Evolutionary conservation across 2,888 invertebrate species (phyloP).

Genomic region (Agrypnus murinus): DNA sequence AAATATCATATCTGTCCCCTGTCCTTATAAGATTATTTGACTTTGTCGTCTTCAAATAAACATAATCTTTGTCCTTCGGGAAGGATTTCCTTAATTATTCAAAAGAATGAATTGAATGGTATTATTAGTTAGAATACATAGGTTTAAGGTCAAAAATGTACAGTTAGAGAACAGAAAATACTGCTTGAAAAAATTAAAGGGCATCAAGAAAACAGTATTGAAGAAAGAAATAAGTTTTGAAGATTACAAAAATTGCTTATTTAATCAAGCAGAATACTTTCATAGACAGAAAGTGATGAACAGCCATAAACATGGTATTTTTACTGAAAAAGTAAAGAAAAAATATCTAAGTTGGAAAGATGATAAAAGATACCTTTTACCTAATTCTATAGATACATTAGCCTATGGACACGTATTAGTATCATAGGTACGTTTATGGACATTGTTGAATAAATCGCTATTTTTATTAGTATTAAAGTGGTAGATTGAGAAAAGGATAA

Average conservation of each 20-base stretch:
- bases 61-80: too few relatives aligned
- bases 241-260: slow-evolving; percentile 46
- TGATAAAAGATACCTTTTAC: slow-evolving; percentile 12
- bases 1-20: too few relatives aligned
- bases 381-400: slow-evolving; percentile 2
- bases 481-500: neutral
- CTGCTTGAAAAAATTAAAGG: slow-evolving; percentile 53
- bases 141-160: too few relatives aligned
- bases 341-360: slow-evolving; percentile 3
- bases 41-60: too few relatives aligned
- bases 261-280: slow-evolving; percentile 20
- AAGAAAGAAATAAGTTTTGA: too few relatives aligned
- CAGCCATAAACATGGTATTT: slow-evolving; percentile 10
- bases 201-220: slow-evolving; percentile 41
- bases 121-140: too few relatives aligned
- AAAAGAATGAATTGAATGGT: too few relatives aligned
- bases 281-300: too few relatives aligned
- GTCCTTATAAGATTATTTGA: too few relatives aligned
- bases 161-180: slow-evolving; percentile 52
- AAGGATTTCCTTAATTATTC: too few relatives aligned
- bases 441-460: slow-evolving; percentile 7
- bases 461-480: slow-evolving; percentile 10
- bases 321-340: slow-evolving; percentile 7
- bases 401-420: too few relatives aligned
- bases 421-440: too few relatives aligned